These are phyloP conservation scores for Chiridota heheva DNA, from an alignment of 35 echinoderm and acorn worm genomes.

Conservation along the genomic window DNA sequence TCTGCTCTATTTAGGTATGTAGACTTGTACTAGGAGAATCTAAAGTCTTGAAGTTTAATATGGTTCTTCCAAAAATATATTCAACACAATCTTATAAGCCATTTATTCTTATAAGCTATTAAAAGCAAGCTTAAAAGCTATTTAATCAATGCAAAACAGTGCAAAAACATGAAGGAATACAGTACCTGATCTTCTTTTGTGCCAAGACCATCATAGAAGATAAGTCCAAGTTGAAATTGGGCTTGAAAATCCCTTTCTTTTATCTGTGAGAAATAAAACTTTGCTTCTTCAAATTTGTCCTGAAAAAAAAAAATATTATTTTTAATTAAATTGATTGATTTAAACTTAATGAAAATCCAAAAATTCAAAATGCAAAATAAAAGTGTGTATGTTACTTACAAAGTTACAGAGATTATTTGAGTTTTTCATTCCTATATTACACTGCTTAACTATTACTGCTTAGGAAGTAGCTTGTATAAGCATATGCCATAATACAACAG, in stretches of 20 bases:
- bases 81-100: no score
- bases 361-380: not conserved
- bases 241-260: slow-evolving; percentile 79
- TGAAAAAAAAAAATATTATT: slow-evolving; percentile 33
- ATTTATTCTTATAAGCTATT: no score
- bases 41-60: no score
- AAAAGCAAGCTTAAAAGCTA: no score
- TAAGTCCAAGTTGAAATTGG: slow-evolving; percentile 85
- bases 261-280: slow-evolving; percentile 69
- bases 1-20: no score
- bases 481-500: not conserved
- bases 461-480: not conserved
- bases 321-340: not conserved
- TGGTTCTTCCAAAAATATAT: no score
- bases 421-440: not conserved
- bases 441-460: not conserved
- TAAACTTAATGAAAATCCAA: not conserved
- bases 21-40: no score
- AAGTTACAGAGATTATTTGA: not conserved
- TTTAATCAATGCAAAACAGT: no score
- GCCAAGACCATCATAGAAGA: slow-evolving; percentile 88
- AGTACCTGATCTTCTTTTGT: slow-evolving; percentile 74
- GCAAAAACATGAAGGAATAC: not conserved
- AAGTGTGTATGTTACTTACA: not conserved
- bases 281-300: slow-evolving; percentile 74